Conservation (phyloP, 2,113 vertebrate species). For the Eulemur macaco region DNA sequence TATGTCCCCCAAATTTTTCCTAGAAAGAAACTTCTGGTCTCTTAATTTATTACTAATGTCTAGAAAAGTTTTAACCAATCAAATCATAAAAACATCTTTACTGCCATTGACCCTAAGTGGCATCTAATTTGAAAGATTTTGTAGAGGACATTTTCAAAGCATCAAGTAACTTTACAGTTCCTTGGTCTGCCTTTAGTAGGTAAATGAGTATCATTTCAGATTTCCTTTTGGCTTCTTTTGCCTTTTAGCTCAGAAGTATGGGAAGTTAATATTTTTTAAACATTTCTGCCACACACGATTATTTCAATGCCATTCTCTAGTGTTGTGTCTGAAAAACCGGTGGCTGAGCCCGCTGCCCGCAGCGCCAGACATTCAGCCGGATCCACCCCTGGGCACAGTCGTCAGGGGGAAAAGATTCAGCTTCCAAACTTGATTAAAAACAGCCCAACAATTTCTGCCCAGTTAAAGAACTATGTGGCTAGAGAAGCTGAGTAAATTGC, state of each 20-base stretch:
- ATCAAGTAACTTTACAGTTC: not conserved
- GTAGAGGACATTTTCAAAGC: constrained; percentile 20
- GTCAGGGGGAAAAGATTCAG: constrained; percentile 50
- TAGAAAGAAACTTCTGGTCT: not conserved
- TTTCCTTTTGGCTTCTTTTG: constrained; percentile 25
- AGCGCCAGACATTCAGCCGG: not conserved
- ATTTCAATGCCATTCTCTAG: constrained; percentile 17
- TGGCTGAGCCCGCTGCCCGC: not conserved
- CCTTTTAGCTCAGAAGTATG: not conserved
- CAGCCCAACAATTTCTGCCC: constrained; percentile 55
- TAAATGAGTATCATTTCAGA: constrained; percentile 22
- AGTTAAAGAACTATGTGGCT: not conserved
- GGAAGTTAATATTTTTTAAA: constrained; percentile 29
- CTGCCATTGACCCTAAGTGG: not conserved
- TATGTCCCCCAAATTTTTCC: not conserved
- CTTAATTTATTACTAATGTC: constrained; percentile 18
- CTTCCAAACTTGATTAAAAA: constrained; percentile 74
- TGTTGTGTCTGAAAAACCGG: constrained; percentile 29
- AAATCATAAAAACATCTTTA: constrained; percentile 7
- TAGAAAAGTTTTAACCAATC: constrained; percentile 27
- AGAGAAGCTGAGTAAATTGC: constrained; percentile 48
- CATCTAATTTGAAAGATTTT: constrained; percentile 60
- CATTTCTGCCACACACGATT: not conserved
- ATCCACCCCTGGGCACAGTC: not conserved
- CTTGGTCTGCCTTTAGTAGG: constrained; percentile 17